phyloP scores from a whole-genome alignment of 2,888 invertebrate genomes.

The Rhogogaster chlorosoma region DNA sequence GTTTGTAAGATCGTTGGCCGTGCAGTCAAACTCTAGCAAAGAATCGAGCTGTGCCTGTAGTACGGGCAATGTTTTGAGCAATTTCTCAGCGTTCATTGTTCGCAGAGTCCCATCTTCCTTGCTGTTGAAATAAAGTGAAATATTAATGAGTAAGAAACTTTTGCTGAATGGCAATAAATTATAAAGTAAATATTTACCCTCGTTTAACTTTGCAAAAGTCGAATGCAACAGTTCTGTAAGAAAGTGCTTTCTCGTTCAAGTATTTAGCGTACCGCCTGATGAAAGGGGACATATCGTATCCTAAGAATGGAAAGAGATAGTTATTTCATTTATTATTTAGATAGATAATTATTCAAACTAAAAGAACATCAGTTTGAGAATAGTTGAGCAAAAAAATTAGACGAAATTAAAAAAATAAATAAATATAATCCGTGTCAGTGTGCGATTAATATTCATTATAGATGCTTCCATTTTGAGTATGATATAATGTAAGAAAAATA shows the following conservation, averaged over 20 bases:
- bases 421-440: background rate
- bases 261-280: conserved; percentile 99
- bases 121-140: conserved; percentile 78
- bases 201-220: conserved; percentile 99
- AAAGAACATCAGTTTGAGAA: no score
- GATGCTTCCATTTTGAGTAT: background rate
- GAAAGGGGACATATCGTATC: conserved; percentile 99
- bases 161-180: background rate
- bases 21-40: conserved; percentile 97
- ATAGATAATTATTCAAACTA: no score
- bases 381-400: no score
- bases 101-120: conserved; percentile 98
- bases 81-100: conserved; percentile 98
- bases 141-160: background rate
- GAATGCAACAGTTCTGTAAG: conserved; percentile 99
- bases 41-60: conserved; percentile 97
- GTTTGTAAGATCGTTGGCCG: conserved; percentile 97
- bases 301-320: conserved; percentile 79
- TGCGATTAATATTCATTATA: conserved; percentile 40
- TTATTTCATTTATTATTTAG: background rate
- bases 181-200: conserved; percentile 84
- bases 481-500: background rate
- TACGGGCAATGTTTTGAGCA: conserved; percentile 97
- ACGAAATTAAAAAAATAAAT: conserved; percentile 57
- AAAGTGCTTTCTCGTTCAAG: conserved; percentile 98